phyloP scores from a whole-genome alignment of 37 sponge, comb jelly and placozoan genomes.

The Sycon ciliatum region DNA sequence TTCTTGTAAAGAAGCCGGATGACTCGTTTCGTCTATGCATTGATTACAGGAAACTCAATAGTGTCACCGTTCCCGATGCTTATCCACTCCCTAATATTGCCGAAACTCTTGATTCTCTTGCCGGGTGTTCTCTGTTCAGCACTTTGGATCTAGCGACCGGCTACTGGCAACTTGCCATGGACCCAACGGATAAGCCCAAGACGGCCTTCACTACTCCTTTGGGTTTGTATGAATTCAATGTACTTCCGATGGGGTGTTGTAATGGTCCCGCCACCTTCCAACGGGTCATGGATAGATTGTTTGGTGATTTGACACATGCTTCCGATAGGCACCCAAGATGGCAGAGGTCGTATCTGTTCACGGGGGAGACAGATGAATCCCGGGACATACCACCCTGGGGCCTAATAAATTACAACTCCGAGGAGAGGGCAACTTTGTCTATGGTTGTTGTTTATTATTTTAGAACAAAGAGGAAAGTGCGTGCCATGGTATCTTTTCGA shows the following conservation, averaged over 20 bases:
- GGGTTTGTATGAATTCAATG: slow-evolving; percentile 37
- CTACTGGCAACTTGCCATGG: slow-evolving; percentile 53
- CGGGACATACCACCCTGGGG: too few species aligned
- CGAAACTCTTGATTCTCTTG: slow-evolving; percentile 27
- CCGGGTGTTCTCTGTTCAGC: slow-evolving; percentile 25
- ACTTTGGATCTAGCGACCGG: slow-evolving; percentile 45
- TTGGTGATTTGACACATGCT: too few species aligned
- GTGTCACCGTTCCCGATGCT: slow-evolving; percentile 36
- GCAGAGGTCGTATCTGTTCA: too few species aligned
- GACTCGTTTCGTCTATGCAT: slow-evolving; percentile 36
- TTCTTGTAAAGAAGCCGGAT: slow-evolving; percentile 48
- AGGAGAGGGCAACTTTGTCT: too few species aligned
- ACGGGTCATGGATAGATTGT: slow-evolving; percentile 42
- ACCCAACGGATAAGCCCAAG: slow-evolving; percentile 15
- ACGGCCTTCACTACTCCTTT: slow-evolving; percentile 36
- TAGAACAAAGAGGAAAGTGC: too few species aligned
- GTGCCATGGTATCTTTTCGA: too few species aligned
- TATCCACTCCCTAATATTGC: slow-evolving; percentile 46
- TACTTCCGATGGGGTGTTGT: slow-evolving; percentile 52
- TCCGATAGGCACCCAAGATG: too few species aligned
- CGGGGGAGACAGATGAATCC: too few species aligned
- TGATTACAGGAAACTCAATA: slow-evolving; percentile 39
- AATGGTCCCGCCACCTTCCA: slow-evolving; percentile 58
- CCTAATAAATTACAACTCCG: too few species aligned
- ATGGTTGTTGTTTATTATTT: too few species aligned